Conservation (phyloP, 2,888 invertebrate genomes). For the Meiosimyza platycephala region DNA sequence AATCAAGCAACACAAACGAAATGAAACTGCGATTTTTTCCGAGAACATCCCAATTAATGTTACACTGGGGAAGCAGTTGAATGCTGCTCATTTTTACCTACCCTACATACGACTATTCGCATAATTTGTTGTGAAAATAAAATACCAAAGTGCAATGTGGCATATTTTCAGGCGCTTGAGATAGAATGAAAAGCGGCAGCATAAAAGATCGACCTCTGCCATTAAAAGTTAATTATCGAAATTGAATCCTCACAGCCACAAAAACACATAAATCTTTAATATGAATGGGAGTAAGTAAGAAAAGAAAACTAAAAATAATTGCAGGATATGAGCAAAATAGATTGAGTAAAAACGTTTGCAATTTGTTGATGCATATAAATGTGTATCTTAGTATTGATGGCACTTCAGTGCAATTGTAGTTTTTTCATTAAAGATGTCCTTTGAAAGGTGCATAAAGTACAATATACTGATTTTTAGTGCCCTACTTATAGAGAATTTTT, state of each 20-base stretch:
- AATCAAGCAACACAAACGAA: too few species aligned
- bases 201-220: slow-evolving; percentile 14
- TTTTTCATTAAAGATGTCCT: too few species aligned
- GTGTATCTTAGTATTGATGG: too few species aligned
- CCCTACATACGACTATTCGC: background rate
- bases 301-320: background rate
- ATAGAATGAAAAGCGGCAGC: background rate
- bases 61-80: background rate
- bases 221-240: slow-evolving; percentile 30
- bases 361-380: too few species aligned
- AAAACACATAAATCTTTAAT: slow-evolving; percentile 5
- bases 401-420: too few species aligned
- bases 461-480: too few species aligned
- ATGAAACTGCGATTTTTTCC: too few species aligned
- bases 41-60: slow-evolving; percentile 1
- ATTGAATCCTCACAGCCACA: slow-evolving; percentile 15
- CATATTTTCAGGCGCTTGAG: slow-evolving; percentile 15
- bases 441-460: too few species aligned
- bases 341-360: too few species aligned
- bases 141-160: background rate
- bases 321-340: too few species aligned
- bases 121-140: background rate
- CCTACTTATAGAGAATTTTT: too few species aligned
- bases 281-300: background rate
- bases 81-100: background rate